Conservation (phyloP, 2,888 invertebrate species). For the Lasioglossum vierecki region DNA sequence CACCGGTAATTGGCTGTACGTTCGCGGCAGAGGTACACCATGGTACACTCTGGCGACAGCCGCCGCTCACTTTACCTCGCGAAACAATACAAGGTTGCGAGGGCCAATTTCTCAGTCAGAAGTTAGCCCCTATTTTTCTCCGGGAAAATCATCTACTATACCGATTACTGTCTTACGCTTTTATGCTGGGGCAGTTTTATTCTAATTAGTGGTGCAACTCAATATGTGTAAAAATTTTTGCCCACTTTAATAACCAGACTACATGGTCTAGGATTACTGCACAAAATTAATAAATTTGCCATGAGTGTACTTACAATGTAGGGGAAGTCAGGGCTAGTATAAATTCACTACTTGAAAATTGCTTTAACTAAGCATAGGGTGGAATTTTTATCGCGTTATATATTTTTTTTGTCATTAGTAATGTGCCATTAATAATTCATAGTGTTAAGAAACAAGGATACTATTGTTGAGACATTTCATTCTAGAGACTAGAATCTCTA, state of each 20-base stretch:
- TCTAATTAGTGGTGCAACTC: not conserved
- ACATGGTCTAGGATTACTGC: too few relatives aligned
- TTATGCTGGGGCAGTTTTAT: not conserved
- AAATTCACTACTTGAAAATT: not conserved
- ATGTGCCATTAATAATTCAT: too few relatives aligned
- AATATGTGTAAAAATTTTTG: not conserved
- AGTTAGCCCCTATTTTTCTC: slow-evolving; percentile 77
- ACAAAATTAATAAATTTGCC: too few relatives aligned
- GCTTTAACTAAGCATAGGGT: too few relatives aligned
- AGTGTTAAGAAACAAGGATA: too few relatives aligned
- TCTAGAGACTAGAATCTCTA: too few relatives aligned
- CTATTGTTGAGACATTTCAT: too few relatives aligned
- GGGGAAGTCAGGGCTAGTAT: not conserved
- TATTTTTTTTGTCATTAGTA: too few relatives aligned
- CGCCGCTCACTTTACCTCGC: slow-evolving; percentile 66
- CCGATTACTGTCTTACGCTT: slow-evolving; percentile 60
- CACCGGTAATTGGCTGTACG: slow-evolving; percentile 82
- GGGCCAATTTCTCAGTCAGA: slow-evolving; percentile 80
- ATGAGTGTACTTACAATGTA: too few relatives aligned
- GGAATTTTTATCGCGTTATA: too few relatives aligned
- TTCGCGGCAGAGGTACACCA: slow-evolving; percentile 71
- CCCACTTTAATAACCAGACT: not conserved
- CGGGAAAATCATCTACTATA: slow-evolving; percentile 72
- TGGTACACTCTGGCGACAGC: slow-evolving; percentile 56
- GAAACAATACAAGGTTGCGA: slow-evolving; percentile 78